These are phyloP conservation scores for Philonicus albiceps DNA, from an alignment of 2,888 invertebrate genomes.

Conservation along the genomic window DNA sequence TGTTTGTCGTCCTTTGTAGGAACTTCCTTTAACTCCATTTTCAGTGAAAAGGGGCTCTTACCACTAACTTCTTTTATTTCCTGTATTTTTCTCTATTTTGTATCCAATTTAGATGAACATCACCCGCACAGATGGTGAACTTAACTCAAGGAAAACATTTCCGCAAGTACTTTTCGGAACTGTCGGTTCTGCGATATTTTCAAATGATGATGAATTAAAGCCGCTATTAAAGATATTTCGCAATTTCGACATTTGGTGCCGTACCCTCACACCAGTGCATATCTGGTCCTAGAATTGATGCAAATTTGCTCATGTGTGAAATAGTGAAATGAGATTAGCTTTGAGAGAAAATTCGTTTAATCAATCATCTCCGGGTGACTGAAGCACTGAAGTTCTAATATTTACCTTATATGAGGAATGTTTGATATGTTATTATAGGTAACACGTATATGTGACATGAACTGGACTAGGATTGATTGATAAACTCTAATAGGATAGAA, in stretches of 20 bases:
- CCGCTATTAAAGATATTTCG: not conserved
- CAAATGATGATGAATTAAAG: not conserved
- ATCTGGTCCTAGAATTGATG: not conserved
- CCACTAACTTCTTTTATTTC: not conserved
- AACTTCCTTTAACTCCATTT: not conserved
- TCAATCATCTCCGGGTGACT: not conserved
- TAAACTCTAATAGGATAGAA: not conserved
- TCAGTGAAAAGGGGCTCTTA: not conserved
- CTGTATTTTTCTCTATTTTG: not conserved
- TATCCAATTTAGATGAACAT: not conserved
- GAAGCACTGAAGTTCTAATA: not conserved
- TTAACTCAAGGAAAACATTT: not conserved
- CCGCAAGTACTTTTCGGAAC: not conserved
- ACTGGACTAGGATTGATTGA: not conserved
- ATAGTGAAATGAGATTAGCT: not conserved
- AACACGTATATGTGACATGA: not conserved
- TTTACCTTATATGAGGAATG: not conserved
- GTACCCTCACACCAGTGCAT: not conserved
- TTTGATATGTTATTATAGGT: not conserved
- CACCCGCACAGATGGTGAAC: not conserved
- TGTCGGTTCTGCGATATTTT: not conserved
- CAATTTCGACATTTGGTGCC: not conserved
- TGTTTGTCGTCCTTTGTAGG: not conserved
- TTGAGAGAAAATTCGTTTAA: not conserved
- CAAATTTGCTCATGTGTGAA: not conserved